phyloP scores from a whole-genome alignment of 2,888 invertebrate genomes.

The Philhelius pedissequus region DNA sequence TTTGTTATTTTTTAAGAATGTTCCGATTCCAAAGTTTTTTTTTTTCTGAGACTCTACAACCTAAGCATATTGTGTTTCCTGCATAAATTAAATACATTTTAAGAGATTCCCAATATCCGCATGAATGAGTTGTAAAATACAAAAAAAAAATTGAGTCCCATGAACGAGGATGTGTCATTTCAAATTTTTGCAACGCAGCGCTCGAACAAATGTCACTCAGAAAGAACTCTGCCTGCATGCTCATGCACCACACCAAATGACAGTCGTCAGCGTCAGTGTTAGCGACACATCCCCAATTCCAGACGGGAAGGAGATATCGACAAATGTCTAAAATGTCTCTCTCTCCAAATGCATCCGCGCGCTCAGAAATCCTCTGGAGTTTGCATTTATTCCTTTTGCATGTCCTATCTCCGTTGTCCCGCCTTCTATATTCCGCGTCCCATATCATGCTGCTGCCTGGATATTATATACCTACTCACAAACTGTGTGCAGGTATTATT shows the following conservation, averaged over 20 bases:
- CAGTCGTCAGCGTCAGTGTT: constrained; percentile 1
- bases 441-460: constrained; percentile 4
- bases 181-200: constrained; percentile 48
- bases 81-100: background rate
- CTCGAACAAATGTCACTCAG: constrained; percentile 50
- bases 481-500: constrained; percentile 53
- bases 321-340: constrained; percentile 59
- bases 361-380: constrained; percentile 33
- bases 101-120: constrained; percentile 33
- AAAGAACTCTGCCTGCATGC: constrained; percentile 7
- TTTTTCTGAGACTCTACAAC: too few species aligned
- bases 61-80: too few species aligned
- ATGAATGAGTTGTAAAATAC: constrained; percentile 60
- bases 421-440: background rate
- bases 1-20: too few species aligned
- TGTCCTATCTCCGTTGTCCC: background rate
- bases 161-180: constrained; percentile 64
- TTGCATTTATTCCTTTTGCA: background rate
- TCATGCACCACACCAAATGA: too few species aligned
- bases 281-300: constrained; percentile 11
- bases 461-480: constrained; percentile 1
- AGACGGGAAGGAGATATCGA: constrained; percentile 67
- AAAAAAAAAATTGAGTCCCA: background rate
- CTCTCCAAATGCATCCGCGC: constrained; percentile 45
- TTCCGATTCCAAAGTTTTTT: too few species aligned